Percentiles rank a stretch among this genome's conserved stretches.
phyloP scores from a whole-genome alignment of 2,797 vertebrate species.

The Rhinophrynus dorsalis region DNA sequence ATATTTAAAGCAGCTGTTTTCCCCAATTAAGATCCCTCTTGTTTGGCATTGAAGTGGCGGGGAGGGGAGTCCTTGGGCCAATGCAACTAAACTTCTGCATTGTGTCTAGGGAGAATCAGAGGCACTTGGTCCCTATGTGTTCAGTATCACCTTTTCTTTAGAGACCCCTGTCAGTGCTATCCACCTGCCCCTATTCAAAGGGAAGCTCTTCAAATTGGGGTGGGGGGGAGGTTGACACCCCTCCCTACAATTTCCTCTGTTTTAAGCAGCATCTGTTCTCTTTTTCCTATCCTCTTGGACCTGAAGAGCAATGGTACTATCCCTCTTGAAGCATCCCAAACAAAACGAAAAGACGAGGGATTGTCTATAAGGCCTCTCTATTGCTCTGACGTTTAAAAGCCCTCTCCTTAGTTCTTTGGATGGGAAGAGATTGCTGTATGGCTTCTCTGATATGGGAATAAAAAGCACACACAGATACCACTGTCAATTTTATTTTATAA shows the following conservation, averaged over 20 bases:
- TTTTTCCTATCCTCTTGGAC: conserved; percentile 18
- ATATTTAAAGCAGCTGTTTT: conserved; percentile 50
- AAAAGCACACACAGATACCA: conserved; percentile 25
- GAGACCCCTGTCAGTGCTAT: conserved; percentile 29
- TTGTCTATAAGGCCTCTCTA: not conserved
- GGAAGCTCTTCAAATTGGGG: conserved; percentile 10
- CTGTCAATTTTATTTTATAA: conserved; percentile 34
- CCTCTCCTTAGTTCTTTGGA: conserved; percentile 6
- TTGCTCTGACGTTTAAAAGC: conserved; percentile 31
- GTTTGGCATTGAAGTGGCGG: conserved; percentile 41
- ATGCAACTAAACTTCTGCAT: conserved; percentile 43
- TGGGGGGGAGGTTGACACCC: not conserved
- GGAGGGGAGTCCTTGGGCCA: conserved; percentile 29
- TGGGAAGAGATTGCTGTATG: conserved; percentile 22
- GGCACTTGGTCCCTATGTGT: conserved; percentile 47
- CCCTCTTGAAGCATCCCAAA: conserved; percentile 33
- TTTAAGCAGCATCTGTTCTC: conserved; percentile 41
- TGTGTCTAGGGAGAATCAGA: conserved; percentile 30
- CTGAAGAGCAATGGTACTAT: conserved; percentile 31
- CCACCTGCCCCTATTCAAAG: conserved; percentile 48
- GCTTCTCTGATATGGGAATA: conserved; percentile 28
- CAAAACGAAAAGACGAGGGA: conserved; percentile 29
- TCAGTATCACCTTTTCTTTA: conserved; percentile 44
- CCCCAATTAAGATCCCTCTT: conserved; percentile 43
- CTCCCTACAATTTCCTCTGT: conserved; percentile 24